These are phyloP conservation scores for Rhagologus leucostigma DNA, from an alignment of 2,113 vertebrate species.

Conservation along the genomic window DNA sequence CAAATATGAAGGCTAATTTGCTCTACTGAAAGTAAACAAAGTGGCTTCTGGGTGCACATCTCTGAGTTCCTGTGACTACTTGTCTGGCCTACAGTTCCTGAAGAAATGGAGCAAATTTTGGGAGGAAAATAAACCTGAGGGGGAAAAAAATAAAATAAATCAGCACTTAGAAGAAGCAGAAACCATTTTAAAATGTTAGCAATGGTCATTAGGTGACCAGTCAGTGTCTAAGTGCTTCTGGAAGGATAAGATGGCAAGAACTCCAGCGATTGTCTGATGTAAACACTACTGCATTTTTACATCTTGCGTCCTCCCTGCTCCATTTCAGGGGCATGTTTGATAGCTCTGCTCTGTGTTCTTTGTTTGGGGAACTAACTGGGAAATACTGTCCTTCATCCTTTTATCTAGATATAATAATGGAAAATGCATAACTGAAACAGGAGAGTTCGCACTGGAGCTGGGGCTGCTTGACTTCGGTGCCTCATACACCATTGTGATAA, in stretches of 20 bases:
- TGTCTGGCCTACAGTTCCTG: neutral
- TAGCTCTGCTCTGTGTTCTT: neutral
- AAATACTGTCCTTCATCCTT: constrained; percentile 10
- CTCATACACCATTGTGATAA: constrained; percentile 82
- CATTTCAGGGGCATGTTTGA: neutral
- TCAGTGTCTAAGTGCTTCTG: neutral
- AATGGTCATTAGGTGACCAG: neutral
- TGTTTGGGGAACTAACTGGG: constrained; percentile 7
- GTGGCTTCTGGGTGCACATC: neutral
- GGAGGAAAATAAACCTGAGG: neutral
- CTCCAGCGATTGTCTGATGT: neutral
- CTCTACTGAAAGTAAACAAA: neutral
- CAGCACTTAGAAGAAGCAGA: neutral
- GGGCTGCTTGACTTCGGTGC: constrained; percentile 89
- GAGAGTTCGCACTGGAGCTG: constrained; percentile 71
- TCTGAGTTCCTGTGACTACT: neutral
- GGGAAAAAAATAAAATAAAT: neutral
- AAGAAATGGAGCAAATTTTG: neutral
- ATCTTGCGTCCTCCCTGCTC: neutral
- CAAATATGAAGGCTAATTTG: neutral
- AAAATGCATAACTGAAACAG: constrained; percentile 50
- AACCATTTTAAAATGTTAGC: neutral
- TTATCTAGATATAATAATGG: constrained; percentile 68
- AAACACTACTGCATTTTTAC: neutral
- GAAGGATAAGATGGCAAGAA: neutral